Base-by-base conservation (phyloP, 2,113 vertebrate species). In the Pseudorhombus dupliciocellatus region DNA sequence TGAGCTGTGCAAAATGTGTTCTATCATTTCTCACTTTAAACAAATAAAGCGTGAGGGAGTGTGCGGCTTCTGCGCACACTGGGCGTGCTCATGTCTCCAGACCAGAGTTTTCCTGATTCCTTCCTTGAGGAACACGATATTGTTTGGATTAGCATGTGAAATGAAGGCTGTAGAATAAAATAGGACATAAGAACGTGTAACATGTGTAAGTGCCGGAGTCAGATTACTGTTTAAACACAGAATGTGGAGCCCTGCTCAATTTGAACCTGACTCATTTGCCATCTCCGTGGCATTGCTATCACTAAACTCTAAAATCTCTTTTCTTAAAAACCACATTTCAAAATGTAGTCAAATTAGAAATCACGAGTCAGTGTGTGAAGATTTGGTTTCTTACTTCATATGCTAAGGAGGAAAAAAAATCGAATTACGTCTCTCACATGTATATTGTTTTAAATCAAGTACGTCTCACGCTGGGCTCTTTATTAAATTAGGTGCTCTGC, bases 391-490 rank as follows among this genome's bases (percentile, higher is more conserved):
- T 71, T 8, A 53, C 71, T 69, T 64, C 79, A 42, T 66, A 51
- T 30, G 42, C 48, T 9, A 60, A 70, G 55, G 51, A 57, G 77
- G 63, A 74, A 79, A 75, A 79, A 67, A 87, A 78, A 81, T 79
- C 44, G 70, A 83, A 91, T 91, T 86, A 90, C 79, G 71, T 84
- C 80, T 69, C 24, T 70, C 77, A 70, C 70, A 80, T 92, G 84
- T 89, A 81, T 90, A 79, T 92, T 90, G 77, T 90, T 89, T 90
- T 89, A 90, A 88, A 89, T 91, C 70, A 87, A 86, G 73, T 67
- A 44, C 40, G 67, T 70, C 86, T 91, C 89, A 86, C 66, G 51
- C 86, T 75, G 83, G 68, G 86, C 76, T 75, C 71, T 81, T 89
- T 86, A 92, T 90, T 86, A 89, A 89, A 88, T 89, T 81, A 89